Evolutionary conservation across 2,113 vertebrate genomes (phyloP).

Genomic region (Condylura cristata): DNA sequence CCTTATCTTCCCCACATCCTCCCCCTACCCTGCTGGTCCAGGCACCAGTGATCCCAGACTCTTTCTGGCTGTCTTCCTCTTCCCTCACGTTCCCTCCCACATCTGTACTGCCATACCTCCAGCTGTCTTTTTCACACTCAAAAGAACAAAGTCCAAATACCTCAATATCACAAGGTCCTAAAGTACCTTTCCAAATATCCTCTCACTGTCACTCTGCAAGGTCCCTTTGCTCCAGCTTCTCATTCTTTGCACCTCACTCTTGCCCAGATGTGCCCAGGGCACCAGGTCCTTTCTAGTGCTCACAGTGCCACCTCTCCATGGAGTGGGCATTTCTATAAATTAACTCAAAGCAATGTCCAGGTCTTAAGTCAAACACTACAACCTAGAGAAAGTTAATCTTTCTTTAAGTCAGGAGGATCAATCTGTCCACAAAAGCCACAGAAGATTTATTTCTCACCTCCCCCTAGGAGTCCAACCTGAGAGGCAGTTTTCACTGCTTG

Average conservation of each 20-base stretch:
- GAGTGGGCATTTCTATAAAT: neutral
- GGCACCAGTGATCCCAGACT: too few species aligned
- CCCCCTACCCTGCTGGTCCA: neutral
- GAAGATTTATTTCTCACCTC: too few species aligned
- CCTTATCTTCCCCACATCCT: neutral
- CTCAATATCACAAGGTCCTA: neutral
- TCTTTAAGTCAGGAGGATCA: neutral
- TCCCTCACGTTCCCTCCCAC: neutral
- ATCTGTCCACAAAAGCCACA: neutral
- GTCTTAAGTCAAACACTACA: neutral
- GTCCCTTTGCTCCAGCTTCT: neutral
- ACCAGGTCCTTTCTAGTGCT: neutral
- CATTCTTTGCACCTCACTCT: too few species aligned
- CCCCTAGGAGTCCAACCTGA: neutral
- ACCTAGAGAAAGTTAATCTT: neutral
- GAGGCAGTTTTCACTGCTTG: neutral
- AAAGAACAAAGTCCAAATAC: neutral
- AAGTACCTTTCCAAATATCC: neutral
- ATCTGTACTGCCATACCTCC: neutral
- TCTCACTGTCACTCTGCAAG: neutral
- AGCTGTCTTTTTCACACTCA: neutral
- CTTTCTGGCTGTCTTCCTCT: neutral
- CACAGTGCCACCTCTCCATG: too few species aligned
- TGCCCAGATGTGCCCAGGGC: neutral
- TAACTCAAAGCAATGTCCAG: neutral